Evolutionary conservation across 2,888 invertebrate genomes (phyloP), one percentile per base, ranked within the genome.

Genomic region (Xanthorhoe designata): DNA sequence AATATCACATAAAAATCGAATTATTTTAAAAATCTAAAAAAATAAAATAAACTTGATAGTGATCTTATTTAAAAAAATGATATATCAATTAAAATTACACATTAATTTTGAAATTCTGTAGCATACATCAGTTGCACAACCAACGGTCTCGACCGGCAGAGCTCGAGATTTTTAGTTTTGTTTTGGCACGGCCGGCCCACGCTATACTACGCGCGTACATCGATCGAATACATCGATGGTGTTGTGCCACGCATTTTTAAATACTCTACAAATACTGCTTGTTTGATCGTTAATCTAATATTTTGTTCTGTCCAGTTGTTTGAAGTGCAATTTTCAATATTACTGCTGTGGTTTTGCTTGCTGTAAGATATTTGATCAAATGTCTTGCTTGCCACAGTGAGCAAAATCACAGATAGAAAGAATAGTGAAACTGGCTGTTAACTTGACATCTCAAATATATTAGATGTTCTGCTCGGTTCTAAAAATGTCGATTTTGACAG

Each of bases 81-180:
- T n/a, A n/a, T n/a, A 35, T 55, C 49, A 38, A 50, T 56, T 62
- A 62, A 45, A 29, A 32, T 29, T 49, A 45, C 19, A 53, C 52
- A 58, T 53, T 47, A 49, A 53, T 53, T 42, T 5, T 58, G 52
- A 45, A 35, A 57, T 57, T 52, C 45, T 8, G 9, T 38, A 53
- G 42, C 52, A 29, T 32, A 50, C 56, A n/a, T n/a, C n/a, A 55
- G 63, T 35, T 47, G 35, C 35, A 64, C 53, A 64, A 58, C 58
- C 57, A 63, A 53, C 42, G 56, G n/a, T n/a, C n/a, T n/a, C n/a
- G n/a, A 42, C 51, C 9, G 0, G 13, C 15, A 53, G 63, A 47
- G 45, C 47, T 49, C 17, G 62, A 50, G 55, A 51, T 53, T 57
- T 35, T 35, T n/a, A n/a, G n/a, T n/a, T 45, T 53, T 35, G 57